Conservation (phyloP, 2,797 vertebrate species). For the Eospalax fontanierii region DNA sequence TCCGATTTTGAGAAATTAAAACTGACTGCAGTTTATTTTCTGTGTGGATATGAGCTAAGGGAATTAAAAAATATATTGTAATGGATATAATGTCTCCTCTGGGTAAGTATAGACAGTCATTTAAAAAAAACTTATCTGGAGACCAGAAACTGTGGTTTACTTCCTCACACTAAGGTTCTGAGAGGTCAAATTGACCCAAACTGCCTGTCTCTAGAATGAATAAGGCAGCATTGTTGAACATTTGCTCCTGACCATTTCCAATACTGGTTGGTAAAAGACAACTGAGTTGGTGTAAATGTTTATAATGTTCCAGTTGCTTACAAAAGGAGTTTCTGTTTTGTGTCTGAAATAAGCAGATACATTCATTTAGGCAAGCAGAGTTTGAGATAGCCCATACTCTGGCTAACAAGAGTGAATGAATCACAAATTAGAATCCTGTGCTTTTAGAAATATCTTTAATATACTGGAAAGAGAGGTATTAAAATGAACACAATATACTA, state of each 20-base stretch:
- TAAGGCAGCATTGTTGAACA: not conserved
- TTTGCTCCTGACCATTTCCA: not conserved
- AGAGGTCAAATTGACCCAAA: not conserved
- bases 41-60: not conserved
- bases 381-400: not conserved
- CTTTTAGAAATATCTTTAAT: not conserved
- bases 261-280: not conserved
- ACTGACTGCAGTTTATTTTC: not conserved
- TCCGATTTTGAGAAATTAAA: not conserved
- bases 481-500: not conserved
- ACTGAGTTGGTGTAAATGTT: not conserved
- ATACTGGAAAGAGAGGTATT: not conserved
- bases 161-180: not conserved
- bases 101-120: not conserved
- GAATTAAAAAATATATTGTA: not conserved
- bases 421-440: not conserved
- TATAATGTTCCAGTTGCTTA: conserved; percentile 37
- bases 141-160: not conserved
- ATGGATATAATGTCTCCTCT: not conserved
- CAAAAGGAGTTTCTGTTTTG: too few species aligned
- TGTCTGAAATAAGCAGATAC: not conserved
- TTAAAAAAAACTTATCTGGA: not conserved
- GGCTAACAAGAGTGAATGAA: not conserved
- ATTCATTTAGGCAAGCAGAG: not conserved
- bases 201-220: not conserved